Conservation (phyloP, 2,797 vertebrate genomes). For the Poecilia picta region DNA sequence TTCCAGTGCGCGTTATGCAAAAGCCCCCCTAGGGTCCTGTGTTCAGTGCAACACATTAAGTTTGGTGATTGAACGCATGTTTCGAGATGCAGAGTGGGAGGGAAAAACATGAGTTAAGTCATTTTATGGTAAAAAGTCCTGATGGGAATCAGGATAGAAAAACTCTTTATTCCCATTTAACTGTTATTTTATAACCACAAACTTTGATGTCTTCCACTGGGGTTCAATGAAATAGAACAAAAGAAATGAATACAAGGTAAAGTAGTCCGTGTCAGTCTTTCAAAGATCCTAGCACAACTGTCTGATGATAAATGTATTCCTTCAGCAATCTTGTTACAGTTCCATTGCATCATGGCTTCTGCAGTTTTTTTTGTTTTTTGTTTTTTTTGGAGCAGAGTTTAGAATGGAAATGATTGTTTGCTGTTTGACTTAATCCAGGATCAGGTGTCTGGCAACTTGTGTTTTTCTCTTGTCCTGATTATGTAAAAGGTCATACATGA, state of each 20-base stretch:
- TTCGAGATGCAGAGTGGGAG: constrained; percentile 24
- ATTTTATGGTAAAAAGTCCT: constrained; percentile 3
- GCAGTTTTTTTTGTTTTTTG: background rate
- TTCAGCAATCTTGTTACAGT: background rate
- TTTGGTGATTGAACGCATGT: constrained; percentile 38
- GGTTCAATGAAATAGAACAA: background rate
- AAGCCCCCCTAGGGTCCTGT: constrained; percentile 30
- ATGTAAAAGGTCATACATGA: background rate
- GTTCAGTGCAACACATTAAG: constrained; percentile 43
- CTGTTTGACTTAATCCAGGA: background rate
- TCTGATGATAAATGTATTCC: background rate
- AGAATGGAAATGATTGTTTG: background rate
- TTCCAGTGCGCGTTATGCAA: constrained; percentile 16
- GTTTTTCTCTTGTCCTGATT: background rate
- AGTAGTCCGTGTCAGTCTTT: background rate
- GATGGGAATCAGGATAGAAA: background rate
- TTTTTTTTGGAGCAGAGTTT: background rate
- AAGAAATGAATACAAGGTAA: background rate
- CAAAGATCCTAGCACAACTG: background rate
- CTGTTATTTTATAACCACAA: background rate
- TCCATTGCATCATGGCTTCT: constrained; percentile 1
- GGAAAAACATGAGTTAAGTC: constrained; percentile 17
- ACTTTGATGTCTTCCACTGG: background rate
- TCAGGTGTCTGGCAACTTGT: background rate
- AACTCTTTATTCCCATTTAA: background rate